These are phyloP conservation scores for Arge pagana DNA, from an alignment of 2,888 invertebrate species.

Conservation along the genomic window DNA sequence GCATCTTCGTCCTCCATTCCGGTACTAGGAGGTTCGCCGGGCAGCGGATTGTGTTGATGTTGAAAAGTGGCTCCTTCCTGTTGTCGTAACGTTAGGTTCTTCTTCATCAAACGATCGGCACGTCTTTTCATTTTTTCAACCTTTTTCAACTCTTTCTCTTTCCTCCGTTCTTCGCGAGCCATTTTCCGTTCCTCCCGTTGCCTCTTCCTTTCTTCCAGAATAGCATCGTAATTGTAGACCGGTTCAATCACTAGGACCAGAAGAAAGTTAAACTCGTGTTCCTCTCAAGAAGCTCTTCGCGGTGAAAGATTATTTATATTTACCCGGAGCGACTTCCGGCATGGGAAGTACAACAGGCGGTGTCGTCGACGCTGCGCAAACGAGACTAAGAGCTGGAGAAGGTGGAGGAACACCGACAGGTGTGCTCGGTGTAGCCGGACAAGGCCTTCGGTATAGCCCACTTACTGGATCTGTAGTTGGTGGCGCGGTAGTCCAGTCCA, in stretches of 20 bases:
- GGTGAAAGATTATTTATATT: neutral
- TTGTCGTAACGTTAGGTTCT: constrained; percentile 17
- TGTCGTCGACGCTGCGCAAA: neutral
- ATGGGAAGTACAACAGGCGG: constrained; percentile 37
- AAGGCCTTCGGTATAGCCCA: constrained; percentile 4
- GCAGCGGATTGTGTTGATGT: constrained; percentile 3
- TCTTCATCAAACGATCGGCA: constrained; percentile 34
- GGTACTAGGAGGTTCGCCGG: neutral
- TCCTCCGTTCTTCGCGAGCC: constrained; percentile 43
- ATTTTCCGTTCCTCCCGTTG: constrained; percentile 52
- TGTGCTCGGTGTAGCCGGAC: neutral
- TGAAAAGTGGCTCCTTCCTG: constrained; percentile 19
- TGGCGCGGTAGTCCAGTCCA: constrained; percentile 44
- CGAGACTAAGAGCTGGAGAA: constrained; percentile 27
- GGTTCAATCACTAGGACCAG: constrained; percentile 45
- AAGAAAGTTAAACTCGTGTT: no score
- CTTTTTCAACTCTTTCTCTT: constrained; percentile 48
- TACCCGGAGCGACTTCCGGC: constrained; percentile 19
- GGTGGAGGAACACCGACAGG: constrained; percentile 23
- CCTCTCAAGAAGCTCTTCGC: no score
- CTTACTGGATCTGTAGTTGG: constrained; percentile 7
- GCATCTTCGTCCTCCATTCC: constrained; percentile 30
- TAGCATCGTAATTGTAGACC: constrained; percentile 55
- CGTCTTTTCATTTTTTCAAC: constrained; percentile 48
- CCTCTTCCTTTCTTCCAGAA: constrained; percentile 49